Evolutionary conservation across 35 echinoderm and acorn worm genomes (phyloP), one percentile per base, ranked within the genome.

Genomic region (Amphiura filiformis): DNA sequence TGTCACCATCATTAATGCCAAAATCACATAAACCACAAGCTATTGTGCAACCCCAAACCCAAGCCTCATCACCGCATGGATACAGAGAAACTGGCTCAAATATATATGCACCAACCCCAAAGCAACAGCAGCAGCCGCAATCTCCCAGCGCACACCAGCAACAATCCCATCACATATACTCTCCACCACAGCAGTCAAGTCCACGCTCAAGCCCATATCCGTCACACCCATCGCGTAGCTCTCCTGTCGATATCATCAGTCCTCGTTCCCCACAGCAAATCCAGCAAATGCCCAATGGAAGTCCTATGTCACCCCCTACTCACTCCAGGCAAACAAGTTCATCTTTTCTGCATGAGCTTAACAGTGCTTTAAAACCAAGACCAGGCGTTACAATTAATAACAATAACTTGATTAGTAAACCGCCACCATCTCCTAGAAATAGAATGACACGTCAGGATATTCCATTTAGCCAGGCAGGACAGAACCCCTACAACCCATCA

Each of bases 261-360:
- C 83, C 31, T 17, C 80, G 37, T 13, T 61, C 83, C 49, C 56
- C 32, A 85, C 49, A n/a, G n/a, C n/a, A n/a, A n/a, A 65, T 65
- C 34, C 38, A 47, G 81, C 31, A 49, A 41, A 39, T 39, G 81
- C 49, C 40, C 40, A 39, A 37, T 36, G 47, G 64, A 22, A 56
- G 64, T 15, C 38, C 81, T 1, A 3, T 61, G 31, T 36, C 57
- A 4, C 83, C 56, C 34, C 83, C 31, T 0, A 37, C 44, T 36
- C 81, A 39, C 22, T 33, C 81, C 40, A 83, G 40, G 40, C 81
- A 83, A 52, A 47, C 81, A n/a, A 85, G 64, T 70, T 65, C 83
- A n/a, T 36, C 47, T 39, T 85, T 85, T 37, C 47, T 85, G 33
- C 32, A 47, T 12, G 83, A 85, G 64, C 56, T 85, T 13, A 85